A percentile compares a stretch with the other conserved stretches of the same genome.
Conservation (phyloP, 2,888 invertebrate species). For the Pammene fasciana region DNA sequence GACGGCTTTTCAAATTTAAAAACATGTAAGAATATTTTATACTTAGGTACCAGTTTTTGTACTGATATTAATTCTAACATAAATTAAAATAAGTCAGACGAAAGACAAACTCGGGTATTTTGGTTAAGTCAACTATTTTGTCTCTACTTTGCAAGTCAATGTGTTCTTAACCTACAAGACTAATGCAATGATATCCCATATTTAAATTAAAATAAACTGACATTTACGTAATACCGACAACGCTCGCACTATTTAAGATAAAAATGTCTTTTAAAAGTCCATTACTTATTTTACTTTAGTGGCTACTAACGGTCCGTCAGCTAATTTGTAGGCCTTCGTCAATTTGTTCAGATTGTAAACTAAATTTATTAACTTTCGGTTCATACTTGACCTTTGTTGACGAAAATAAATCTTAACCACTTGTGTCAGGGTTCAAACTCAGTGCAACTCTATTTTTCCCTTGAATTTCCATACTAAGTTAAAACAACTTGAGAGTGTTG, state of each 20-base stretch:
- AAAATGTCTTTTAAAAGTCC: slow-evolving; percentile 27
- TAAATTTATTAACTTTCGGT: slow-evolving; percentile 22
- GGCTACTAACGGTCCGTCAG: slow-evolving; percentile 27
- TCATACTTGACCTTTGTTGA: neutral
- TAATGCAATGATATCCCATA: neutral
- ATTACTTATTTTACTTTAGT: slow-evolving; percentile 31
- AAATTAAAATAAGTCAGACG: no score
- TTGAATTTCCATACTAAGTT: no score
- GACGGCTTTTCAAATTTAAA: no score
- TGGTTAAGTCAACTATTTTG: neutral
- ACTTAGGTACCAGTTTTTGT: no score
- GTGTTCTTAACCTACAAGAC: neutral
- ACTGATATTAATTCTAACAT: no score
- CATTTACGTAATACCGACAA: slow-evolving; percentile 14
- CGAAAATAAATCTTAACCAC: neutral
- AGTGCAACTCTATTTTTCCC: neutral
- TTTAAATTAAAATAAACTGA: neutral
- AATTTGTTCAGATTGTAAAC: slow-evolving; percentile 30
- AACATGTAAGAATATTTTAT: no score
- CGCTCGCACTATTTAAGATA: slow-evolving; percentile 25
- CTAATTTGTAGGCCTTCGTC: slow-evolving; percentile 33
- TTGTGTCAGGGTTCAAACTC: neutral
- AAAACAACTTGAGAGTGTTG: no score
- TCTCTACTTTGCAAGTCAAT: no score
- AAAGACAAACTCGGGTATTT: no score